Percentiles rank a stretch among this genome's conserved stretches.
Conservation (phyloP, 2,888 invertebrate species). For the Noctuana brunneofusca region DNA sequence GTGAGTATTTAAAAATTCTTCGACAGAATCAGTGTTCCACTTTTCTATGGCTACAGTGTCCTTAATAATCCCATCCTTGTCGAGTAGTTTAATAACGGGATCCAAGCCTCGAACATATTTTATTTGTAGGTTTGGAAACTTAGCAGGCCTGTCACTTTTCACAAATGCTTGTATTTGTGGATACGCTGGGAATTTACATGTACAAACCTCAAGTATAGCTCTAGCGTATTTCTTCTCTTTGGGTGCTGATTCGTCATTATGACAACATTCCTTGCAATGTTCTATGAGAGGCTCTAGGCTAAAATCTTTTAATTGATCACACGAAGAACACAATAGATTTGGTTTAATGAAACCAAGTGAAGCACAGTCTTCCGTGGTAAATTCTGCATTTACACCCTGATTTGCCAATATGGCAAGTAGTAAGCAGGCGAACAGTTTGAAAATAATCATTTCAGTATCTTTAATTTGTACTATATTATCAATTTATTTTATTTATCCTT, state of each 20-base stretch:
- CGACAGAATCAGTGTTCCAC: constrained; percentile 99
- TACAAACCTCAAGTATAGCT: constrained; percentile 97
- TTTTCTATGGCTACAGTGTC: constrained; percentile 97
- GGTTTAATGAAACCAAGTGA: constrained; percentile 93
- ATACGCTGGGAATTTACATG: constrained; percentile 98
- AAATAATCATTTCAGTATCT: constrained; percentile 16
- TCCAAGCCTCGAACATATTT: constrained; percentile 96
- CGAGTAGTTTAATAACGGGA: constrained; percentile 95
- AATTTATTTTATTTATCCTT: not conserved
- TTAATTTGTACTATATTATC: not conserved
- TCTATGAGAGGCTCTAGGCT: constrained; percentile 86
- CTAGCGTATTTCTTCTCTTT: constrained; percentile 91
- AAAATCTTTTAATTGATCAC: constrained; percentile 91
- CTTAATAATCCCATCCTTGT: constrained; percentile 91
- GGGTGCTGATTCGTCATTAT: constrained; percentile 86
- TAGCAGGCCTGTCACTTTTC: constrained; percentile 94
- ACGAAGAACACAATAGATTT: constrained; percentile 93
- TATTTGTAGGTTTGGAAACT: constrained; percentile 95
- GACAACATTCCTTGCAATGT: constrained; percentile 91
- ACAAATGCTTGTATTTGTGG: constrained; percentile 99
- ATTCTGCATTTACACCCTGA: constrained; percentile 71
- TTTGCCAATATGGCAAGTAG: constrained; percentile 10
- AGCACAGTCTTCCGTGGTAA: constrained; percentile 92
- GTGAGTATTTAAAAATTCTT: constrained; percentile 96
- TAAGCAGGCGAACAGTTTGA: not conserved